Evolutionary conservation across 2,113 vertebrate genomes (phyloP).

Genomic region (Zonotrichia leucophrys): DNA sequence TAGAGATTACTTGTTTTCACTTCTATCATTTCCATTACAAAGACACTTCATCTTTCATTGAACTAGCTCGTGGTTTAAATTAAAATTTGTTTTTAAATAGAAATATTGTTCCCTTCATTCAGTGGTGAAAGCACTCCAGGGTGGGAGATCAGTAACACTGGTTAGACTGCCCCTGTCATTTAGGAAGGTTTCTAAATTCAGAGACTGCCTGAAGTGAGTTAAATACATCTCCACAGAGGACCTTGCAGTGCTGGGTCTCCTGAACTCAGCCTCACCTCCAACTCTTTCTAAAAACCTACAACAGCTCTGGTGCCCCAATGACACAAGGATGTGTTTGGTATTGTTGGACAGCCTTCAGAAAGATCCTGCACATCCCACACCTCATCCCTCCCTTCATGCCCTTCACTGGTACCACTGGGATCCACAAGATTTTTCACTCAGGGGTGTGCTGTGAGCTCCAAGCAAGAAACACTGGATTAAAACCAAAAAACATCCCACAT

Average conservation of each 20-base stretch:
- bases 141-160: neutral
- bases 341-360: neutral
- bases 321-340: accelerated
- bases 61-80: neutral
- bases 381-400: neutral
- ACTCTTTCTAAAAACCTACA: neutral
- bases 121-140: neutral
- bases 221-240: neutral
- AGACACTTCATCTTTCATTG: neutral
- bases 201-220: neutral
- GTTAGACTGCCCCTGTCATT: neutral
- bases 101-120: neutral
- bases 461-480: neutral
- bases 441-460: neutral
- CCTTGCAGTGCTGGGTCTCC: too few relatives aligned
- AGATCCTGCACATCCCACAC: neutral
- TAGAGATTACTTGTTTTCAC: neutral
- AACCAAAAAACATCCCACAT: accelerated
- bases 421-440: neutral
- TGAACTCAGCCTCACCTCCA: neutral
- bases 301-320: neutral
- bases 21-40: neutral
- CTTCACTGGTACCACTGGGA: neutral
- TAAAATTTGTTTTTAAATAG: neutral
- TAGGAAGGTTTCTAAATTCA: neutral